Evolutionary conservation across 2,888 invertebrate species (phyloP), one percentile per base, ranked within the genome.

Genomic region (Heteromyza rotundicornis): DNA sequence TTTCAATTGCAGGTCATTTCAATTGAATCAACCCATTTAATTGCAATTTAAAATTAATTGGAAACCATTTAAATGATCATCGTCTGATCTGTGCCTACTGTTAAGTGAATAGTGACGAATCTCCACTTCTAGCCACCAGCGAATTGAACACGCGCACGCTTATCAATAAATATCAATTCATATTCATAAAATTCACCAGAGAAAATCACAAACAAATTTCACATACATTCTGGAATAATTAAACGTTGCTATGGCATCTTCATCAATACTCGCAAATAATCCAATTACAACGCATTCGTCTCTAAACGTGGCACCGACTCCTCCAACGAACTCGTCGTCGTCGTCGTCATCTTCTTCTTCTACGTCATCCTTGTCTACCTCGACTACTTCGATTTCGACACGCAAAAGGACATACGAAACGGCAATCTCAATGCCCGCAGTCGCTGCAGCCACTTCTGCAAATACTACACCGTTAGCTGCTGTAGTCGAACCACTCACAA

Each of bases 351-450:
- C 32, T 57, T 64, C 71, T 50, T 57, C 65, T 50, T 64, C 67
- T 51, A 44, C 60, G 62, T 64, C 68, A 27, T 32, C 66, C n/a
- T 24, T 57, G 17, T 44, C 64, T 27, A 27, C 64, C 59, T 57
- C 66, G 40, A 65, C 70, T 59, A 66, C 76, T 22, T 71, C 73
- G 23, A 62, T 71, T 60, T 73, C 74, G 64, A 78, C 77, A 67
- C 77, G 81, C 8, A 82, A 82, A 70, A 76, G 81, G 60, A 76
- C 74, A 57, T 82, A 82, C 76, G 80, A 81, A 63, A 75, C 77
- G 64, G 79, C 82, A 52, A 74, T 81, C 65, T 71, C 71, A 52
- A 80, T 80, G 77, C 79, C 78, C 52, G 66, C 73, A 40, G 59
- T 63, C 36, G 63, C 53, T 22, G 36, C 57, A 50, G 55, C 56